Percentiles rank a stretch among this genome's conserved stretches.
These are phyloP conservation scores for Ariopsis seemanni DNA, from an alignment of 2,113 vertebrate genomes.

Conservation along the genomic window DNA sequence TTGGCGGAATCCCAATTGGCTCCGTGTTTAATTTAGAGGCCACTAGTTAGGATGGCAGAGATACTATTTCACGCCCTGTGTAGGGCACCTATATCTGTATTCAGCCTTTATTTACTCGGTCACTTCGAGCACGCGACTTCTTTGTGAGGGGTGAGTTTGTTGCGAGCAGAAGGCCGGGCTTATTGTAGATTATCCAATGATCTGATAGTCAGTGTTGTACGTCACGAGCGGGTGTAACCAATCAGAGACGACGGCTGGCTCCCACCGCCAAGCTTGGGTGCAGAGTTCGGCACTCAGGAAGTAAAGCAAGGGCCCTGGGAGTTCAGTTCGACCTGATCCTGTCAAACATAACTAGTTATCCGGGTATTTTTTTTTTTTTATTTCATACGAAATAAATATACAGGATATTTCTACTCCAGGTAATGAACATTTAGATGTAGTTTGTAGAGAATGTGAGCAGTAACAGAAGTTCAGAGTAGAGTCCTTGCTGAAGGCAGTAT, in stretches of 20 bases:
- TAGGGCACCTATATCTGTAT: not conserved
- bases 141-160: not conserved
- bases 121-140: constrained; percentile 24
- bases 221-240: constrained; percentile 52
- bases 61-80: not conserved
- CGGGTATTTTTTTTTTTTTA: too few relatives aligned
- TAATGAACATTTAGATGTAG: not conserved
- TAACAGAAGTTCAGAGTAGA: constrained; percentile 1
- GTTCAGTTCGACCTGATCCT: constrained; percentile 10
- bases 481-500: not conserved
- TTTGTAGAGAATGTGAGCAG: not conserved
- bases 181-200: constrained; percentile 48
- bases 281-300: constrained; percentile 56
- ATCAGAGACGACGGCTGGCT: constrained; percentile 39
- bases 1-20: not conserved
- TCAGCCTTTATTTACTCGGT: constrained; percentile 30
- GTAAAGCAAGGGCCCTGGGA: constrained; percentile 30
- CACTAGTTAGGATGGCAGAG: not conserved
- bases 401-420: constrained; percentile 4
- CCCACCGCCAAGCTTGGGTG: constrained; percentile 64
- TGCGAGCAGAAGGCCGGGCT: constrained; percentile 20
- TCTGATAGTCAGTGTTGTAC: not conserved
- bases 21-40: not conserved
- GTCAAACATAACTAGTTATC: not conserved
- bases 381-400: not conserved